A percentile compares a stretch with the other conserved stretches of the same genome.
Conservation (phyloP, 1,140 invertebrate genomes). For the Philaenus spumarius region DNA sequence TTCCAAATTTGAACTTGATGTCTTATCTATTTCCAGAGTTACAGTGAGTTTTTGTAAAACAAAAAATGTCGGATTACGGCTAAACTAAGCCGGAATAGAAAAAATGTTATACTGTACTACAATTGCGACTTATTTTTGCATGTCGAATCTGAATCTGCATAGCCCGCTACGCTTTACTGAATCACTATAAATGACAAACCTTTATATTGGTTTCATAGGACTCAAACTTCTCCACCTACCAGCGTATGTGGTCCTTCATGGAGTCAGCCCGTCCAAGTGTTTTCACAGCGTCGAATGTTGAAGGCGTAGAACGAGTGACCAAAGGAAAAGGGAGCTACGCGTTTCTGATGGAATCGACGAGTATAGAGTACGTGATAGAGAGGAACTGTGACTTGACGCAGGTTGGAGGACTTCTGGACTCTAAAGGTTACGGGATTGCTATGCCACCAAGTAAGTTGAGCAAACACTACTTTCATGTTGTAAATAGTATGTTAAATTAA, state of each 20-base stretch:
- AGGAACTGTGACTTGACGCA: constrained; percentile 85
- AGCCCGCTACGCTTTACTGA: too few species aligned
- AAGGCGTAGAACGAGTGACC: constrained; percentile 78
- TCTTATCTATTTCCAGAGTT: too few species aligned
- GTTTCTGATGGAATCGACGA: constrained; percentile 90
- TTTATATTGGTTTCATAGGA: constrained; percentile 59
- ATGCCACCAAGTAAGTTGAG: constrained; percentile 84
- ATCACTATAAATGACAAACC: not conserved
- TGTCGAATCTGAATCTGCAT: too few species aligned
- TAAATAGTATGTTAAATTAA: too few species aligned
- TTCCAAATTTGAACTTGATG: too few species aligned
- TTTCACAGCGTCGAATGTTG: constrained; percentile 75
- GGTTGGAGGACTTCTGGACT: constrained; percentile 83
- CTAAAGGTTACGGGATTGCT: constrained; percentile 90
- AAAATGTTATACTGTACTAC: too few species aligned
- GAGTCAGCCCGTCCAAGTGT: constrained; percentile 76
- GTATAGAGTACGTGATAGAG: constrained; percentile 86
- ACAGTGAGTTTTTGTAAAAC: too few species aligned
- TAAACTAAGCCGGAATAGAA: too few species aligned
- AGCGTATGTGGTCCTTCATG: constrained; percentile 91
- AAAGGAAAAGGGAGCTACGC: constrained; percentile 82
- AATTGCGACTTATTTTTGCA: too few species aligned
- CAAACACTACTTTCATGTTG: too few species aligned
- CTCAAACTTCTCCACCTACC: constrained; percentile 86
- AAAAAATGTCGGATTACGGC: too few species aligned